A percentile compares a stretch with the other conserved stretches of the same genome.
These are phyloP conservation scores for Chlorops oryzae DNA, from an alignment of 1,140 invertebrate genomes.

Conservation along the genomic window DNA sequence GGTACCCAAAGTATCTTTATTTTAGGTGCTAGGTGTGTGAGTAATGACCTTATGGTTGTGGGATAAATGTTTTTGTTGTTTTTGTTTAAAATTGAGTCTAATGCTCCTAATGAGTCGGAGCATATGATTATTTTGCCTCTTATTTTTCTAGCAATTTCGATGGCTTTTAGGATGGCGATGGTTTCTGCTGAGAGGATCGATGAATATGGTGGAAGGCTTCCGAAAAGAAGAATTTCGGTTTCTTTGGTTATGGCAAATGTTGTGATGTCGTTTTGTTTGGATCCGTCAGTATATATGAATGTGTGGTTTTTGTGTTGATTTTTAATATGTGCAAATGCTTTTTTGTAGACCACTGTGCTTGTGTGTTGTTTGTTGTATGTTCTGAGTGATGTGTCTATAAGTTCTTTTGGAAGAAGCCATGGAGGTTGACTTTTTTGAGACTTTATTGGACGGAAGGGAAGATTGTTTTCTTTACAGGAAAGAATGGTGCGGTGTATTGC, in stretches of 20 bases:
- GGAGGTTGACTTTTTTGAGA: not conserved
- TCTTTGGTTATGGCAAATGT: slow-evolving; percentile 7
- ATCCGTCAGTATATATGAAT: slow-evolving; percentile 12
- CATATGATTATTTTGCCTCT: slow-evolving; percentile 13
- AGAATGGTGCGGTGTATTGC: not conserved
- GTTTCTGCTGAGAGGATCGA: slow-evolving; percentile 8
- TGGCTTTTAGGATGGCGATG: slow-evolving; percentile 9
- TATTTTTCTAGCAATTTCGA: slow-evolving; percentile 9
- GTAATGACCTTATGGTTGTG: not conserved
- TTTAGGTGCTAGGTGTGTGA: not conserved
- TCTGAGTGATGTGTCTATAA: not conserved
- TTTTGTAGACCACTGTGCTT: slow-evolving; percentile 1
- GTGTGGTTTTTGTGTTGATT: slow-evolving; percentile 9
- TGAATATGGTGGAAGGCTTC: slow-evolving; percentile 1
- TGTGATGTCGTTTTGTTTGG: not conserved
- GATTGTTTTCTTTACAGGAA: not conserved
- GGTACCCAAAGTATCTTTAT: slow-evolving; percentile 9
- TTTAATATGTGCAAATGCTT: slow-evolving; percentile 1
- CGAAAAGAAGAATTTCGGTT: slow-evolving; percentile 8
- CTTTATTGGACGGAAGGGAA: not conserved
- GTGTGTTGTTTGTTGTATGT: not conserved
- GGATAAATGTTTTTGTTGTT: slow-evolving; percentile 12
- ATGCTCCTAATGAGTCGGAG: slow-evolving; percentile 10
- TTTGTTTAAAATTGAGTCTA: slow-evolving; percentile 10
- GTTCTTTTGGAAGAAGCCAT: not conserved